These are phyloP conservation scores for Siphamia tubifer DNA, from an alignment of 2,113 vertebrate species.

Conservation along the genomic window DNA sequence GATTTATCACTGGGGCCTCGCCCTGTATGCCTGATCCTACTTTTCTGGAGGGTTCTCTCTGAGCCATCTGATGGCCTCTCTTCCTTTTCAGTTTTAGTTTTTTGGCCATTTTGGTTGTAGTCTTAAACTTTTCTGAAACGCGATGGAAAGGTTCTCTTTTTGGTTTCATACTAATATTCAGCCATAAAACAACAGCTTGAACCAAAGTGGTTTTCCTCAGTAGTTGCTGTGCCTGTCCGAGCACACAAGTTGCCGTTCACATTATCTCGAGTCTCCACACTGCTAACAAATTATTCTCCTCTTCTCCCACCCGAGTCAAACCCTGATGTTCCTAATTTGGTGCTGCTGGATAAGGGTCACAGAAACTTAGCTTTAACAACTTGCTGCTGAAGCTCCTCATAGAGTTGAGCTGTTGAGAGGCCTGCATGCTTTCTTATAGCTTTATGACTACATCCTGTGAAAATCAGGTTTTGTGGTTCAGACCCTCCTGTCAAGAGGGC, in stretches of 20 bases:
- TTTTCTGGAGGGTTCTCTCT: conserved; percentile 20
- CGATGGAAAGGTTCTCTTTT: conserved; percentile 62
- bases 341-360: conserved; percentile 57
- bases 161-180: conserved; percentile 81
- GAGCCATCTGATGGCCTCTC: conserved; percentile 47
- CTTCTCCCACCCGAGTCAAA: conserved; percentile 80
- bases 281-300: conserved; percentile 85
- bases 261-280: conserved; percentile 86
- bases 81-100: conserved; percentile 21
- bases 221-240: conserved; percentile 96
- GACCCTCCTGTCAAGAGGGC: conserved; percentile 13
- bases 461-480: conserved; percentile 44
- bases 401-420: conserved; percentile 45
- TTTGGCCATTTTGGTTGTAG: conserved; percentile 68
- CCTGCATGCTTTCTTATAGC: conserved; percentile 63
- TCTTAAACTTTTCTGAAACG: conserved; percentile 82
- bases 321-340: conserved; percentile 61
- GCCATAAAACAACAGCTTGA: conserved; percentile 97
- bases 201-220: conserved; percentile 99
- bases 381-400: conserved; percentile 55
- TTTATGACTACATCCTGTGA: conserved; percentile 62
- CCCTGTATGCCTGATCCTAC: conserved; percentile 22
- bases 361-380: conserved; percentile 70
- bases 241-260: conserved; percentile 87
- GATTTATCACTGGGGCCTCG: conserved; percentile 22